A percentile compares a stretch with the other conserved stretches of the same genome.
These are phyloP conservation scores for Sinonovacula constricta DNA, from an alignment of 1,140 invertebrate species.

Conservation along the genomic window DNA sequence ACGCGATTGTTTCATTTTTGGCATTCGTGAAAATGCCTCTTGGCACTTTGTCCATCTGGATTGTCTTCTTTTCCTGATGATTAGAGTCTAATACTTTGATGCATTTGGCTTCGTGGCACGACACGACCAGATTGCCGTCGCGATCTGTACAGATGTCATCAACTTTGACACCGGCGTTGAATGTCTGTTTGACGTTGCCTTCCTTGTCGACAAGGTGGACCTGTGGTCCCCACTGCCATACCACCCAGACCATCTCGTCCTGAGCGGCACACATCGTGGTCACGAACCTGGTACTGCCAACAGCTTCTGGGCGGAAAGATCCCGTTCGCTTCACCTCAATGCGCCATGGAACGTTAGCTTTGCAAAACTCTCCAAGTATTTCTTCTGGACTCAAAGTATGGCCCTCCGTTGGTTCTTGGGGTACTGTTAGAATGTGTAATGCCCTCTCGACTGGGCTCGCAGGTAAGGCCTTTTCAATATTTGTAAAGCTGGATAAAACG, in stretches of 20 bases:
- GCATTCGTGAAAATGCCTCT: slow-evolving; percentile 27
- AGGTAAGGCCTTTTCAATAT: slow-evolving; percentile 10
- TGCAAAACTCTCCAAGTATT: slow-evolving; percentile 30
- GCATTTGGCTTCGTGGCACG: slow-evolving; percentile 37
- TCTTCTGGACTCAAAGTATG: slow-evolving; percentile 10
- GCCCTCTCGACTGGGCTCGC: slow-evolving; percentile 6
- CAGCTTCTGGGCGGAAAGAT: slow-evolving; percentile 25
- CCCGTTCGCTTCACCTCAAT: slow-evolving; percentile 40
- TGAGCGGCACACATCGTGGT: slow-evolving; percentile 42
- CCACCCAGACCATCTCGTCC: slow-evolving; percentile 36
- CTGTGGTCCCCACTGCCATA: slow-evolving; percentile 47
- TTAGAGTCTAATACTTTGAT: slow-evolving; percentile 29
- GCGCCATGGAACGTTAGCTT: slow-evolving; percentile 39
- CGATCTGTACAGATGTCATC: slow-evolving; percentile 41
- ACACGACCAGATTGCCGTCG: slow-evolving; percentile 22
- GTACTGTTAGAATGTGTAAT: slow-evolving; percentile 22
- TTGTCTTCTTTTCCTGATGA: slow-evolving; percentile 9
- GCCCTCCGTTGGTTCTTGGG: neutral
- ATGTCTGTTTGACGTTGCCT: slow-evolving; percentile 34
- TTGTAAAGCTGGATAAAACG: neutral
- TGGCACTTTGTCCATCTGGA: slow-evolving; percentile 24
- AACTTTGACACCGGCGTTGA: slow-evolving; percentile 36
- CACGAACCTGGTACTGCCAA: slow-evolving; percentile 34
- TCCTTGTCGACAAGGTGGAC: slow-evolving; percentile 46
- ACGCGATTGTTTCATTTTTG: slow-evolving; percentile 23